These are phyloP conservation scores for Hippocampus abdominalis DNA, from an alignment of 2,113 vertebrate genomes.

Conservation along the genomic window DNA sequence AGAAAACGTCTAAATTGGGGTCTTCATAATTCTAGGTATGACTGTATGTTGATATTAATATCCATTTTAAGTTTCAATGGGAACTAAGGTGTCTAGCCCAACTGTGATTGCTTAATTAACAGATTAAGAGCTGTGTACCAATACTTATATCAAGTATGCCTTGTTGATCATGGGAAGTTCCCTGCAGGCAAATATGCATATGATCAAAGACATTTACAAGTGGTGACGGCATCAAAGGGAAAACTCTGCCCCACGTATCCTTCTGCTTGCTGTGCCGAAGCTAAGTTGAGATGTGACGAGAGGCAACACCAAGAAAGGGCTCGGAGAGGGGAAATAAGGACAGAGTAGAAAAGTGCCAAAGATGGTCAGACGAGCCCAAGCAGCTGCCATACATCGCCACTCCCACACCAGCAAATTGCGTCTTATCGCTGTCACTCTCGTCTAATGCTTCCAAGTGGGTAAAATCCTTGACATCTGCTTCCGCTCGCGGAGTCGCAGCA, in stretches of 20 bases:
- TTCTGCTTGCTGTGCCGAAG: slow-evolving; percentile 53
- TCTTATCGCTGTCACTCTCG: slow-evolving; percentile 58
- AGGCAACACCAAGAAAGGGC: slow-evolving; percentile 49
- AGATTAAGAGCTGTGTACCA: background rate
- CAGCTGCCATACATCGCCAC: slow-evolving; percentile 12
- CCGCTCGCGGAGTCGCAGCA: slow-evolving; percentile 47
- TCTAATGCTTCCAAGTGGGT: slow-evolving; percentile 67
- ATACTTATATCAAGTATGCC: slow-evolving; percentile 34
- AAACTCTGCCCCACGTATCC: slow-evolving; percentile 36
- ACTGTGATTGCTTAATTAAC: background rate
- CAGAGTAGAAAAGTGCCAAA: slow-evolving; percentile 34
- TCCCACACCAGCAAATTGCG: slow-evolving; percentile 66
- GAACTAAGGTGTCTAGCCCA: background rate
- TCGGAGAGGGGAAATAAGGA: slow-evolving; percentile 31
- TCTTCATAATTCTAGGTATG: background rate
- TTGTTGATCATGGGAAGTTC: slow-evolving; percentile 42
- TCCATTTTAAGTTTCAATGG: background rate
- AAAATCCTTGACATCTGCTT: slow-evolving; percentile 73
- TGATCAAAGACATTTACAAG: slow-evolving; percentile 61
- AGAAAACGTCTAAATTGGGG: background rate
- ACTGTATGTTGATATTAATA: background rate
- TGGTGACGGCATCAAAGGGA: slow-evolving; percentile 43
- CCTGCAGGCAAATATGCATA: slow-evolving; percentile 36
- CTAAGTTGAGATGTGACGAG: slow-evolving; percentile 49
- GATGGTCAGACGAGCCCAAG: slow-evolving; percentile 55